These are phyloP conservation scores for Luffia ferchaultella DNA, from an alignment of 2,888 invertebrate species.

Conservation along the genomic window DNA sequence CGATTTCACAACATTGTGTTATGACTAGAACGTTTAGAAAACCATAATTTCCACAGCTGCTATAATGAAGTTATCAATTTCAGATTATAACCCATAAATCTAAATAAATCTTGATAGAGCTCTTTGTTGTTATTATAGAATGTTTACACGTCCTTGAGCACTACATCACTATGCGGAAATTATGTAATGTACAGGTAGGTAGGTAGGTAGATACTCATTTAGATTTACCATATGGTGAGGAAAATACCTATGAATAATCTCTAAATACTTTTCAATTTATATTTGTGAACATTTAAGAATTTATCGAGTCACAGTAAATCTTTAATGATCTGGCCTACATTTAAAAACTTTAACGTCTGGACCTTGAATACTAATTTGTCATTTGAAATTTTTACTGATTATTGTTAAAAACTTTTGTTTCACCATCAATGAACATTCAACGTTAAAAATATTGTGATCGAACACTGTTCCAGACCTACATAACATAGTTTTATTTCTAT, in stretches of 20 bases:
- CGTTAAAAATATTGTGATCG: too few species aligned
- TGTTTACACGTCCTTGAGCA: not conserved
- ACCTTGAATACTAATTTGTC: too few species aligned
- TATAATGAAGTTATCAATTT: not conserved
- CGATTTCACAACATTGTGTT: not conserved
- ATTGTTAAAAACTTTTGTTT: too few species aligned
- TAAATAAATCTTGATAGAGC: not conserved
- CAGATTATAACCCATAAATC: not conserved
- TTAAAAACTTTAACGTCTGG: not conserved
- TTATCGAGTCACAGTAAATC: not conserved
- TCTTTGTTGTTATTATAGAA: not conserved
- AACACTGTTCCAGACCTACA: too few species aligned
- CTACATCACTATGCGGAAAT: not conserved
- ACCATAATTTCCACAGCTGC: not conserved
- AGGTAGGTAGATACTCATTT: too few species aligned
- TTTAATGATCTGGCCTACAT: not conserved
- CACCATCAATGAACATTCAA: too few species aligned
- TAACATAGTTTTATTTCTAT: too few species aligned
- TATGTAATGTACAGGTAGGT: too few species aligned
- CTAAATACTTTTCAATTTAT: not conserved
- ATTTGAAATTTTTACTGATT: too few species aligned
- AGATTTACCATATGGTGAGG: not conserved
- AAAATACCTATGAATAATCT: not conserved
- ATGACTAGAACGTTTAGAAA: too few species aligned
- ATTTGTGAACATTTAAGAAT: not conserved